A percentile compares a stretch with the other conserved stretches of the same genome.
These are phyloP conservation scores for Cryptosula pallasiana DNA, from an alignment of 2,888 invertebrate genomes.

Conservation along the genomic window DNA sequence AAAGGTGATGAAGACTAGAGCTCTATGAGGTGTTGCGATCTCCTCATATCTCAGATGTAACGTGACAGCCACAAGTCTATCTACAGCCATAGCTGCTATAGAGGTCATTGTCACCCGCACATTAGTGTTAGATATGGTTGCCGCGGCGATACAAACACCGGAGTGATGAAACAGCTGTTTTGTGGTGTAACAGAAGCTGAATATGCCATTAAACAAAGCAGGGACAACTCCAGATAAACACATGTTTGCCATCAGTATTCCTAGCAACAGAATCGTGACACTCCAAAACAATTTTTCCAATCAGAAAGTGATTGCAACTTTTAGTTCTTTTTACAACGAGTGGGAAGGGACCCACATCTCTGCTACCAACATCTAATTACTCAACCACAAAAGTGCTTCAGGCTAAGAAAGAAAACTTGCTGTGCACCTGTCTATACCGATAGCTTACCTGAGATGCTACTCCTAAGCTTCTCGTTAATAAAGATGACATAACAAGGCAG, in stretches of 20 bases:
- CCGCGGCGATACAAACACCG: not conserved
- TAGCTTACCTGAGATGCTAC: no score
- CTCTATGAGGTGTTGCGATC: not conserved
- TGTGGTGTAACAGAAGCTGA: not conserved
- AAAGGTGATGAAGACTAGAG: not conserved
- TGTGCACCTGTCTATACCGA: no score
- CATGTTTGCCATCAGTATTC: not conserved
- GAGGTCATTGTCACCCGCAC: not conserved
- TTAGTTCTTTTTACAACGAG: no score
- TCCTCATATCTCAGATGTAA: constrained; percentile 7
- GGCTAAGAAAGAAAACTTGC: no score
- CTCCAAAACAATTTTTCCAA: no score
- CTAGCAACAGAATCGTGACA: not conserved
- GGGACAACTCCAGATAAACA: not conserved
- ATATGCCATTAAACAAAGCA: not conserved
- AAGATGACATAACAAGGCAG: no score
- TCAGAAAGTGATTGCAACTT: no score
- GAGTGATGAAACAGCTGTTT: not conserved
- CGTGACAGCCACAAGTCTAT: not conserved
- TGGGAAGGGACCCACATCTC: no score
- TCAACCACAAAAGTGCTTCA: no score
- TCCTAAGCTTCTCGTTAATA: no score
- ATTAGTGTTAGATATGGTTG: not conserved
- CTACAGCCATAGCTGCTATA: not conserved
- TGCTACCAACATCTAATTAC: no score